Percentiles rank a stretch among this genome's conserved stretches.
These are phyloP conservation scores for Ahaetulla prasina DNA, from an alignment of 2,113 vertebrate genomes.

Conservation along the genomic window DNA sequence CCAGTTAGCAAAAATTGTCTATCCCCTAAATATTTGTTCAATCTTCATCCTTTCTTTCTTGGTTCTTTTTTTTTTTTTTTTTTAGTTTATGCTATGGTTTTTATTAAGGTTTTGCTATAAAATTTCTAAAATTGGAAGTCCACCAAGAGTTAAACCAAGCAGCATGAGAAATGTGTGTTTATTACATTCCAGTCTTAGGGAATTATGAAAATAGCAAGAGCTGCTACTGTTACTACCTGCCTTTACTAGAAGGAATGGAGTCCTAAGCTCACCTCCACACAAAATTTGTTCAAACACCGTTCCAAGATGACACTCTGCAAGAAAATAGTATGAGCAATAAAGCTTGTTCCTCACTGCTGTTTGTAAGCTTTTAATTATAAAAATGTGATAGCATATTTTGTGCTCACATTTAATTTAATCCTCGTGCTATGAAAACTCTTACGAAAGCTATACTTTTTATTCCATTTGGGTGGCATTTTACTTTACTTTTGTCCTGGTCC, in stretches of 20 bases:
- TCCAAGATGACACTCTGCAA: background rate
- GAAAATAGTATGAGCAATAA: background rate
- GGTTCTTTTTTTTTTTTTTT: background rate
- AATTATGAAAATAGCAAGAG: background rate
- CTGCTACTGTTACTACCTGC: background rate
- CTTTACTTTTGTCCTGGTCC: background rate
- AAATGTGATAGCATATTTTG: background rate
- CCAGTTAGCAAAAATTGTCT: background rate
- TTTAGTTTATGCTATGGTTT: background rate
- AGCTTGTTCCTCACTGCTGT: background rate
- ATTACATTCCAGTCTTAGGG: background rate
- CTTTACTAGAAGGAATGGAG: too few relatives aligned
- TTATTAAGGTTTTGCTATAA: background rate
- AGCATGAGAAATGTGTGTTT: background rate
- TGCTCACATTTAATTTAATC: background rate
- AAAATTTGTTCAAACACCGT: background rate
- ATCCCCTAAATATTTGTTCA: background rate
- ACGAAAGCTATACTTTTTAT: background rate
- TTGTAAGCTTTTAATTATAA: background rate
- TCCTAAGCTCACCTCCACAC: background rate
- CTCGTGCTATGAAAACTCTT: background rate
- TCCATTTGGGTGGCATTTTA: background rate
- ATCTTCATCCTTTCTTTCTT: background rate
- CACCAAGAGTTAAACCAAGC: background rate
- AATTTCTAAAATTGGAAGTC: background rate